Evolutionary conservation across 2,113 vertebrate species (phyloP).

Genomic region (Macrotus californicus): DNA sequence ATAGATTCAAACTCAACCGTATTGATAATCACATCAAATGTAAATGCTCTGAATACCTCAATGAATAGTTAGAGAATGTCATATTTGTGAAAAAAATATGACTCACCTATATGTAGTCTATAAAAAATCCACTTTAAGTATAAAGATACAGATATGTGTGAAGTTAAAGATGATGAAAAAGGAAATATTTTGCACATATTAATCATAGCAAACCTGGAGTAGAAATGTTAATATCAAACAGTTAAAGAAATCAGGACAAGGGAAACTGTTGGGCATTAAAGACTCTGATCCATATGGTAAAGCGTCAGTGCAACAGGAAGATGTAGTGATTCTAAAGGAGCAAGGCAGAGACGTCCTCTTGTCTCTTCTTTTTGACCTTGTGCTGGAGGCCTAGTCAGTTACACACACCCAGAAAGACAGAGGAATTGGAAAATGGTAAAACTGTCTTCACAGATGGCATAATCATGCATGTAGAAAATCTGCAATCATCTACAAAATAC

Average conservation of each 20-base stretch:
- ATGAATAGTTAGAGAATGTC: not conserved
- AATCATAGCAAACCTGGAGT: not conserved
- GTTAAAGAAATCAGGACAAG: not conserved
- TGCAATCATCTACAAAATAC: not conserved
- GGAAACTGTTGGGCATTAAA: not conserved
- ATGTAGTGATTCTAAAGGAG: not conserved
- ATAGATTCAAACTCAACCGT: not conserved
- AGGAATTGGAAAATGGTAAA: not conserved
- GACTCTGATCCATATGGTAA: not conserved
- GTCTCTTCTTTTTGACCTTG: not conserved
- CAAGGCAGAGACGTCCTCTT: not conserved
- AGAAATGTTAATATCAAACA: not conserved
- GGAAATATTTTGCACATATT: not conserved
- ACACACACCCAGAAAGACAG: too few relatives aligned
- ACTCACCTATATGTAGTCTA: too few relatives aligned
- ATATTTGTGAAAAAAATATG: not conserved
- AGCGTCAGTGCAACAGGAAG: not conserved
- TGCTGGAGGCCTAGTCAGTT: not conserved
- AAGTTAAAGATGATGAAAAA: not conserved
- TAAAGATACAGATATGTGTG: not conserved
- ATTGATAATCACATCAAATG: not conserved
- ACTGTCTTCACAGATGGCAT: not conserved
- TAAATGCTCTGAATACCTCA: not conserved
- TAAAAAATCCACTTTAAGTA: not conserved
- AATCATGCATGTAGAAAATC: not conserved